phyloP scores from a whole-genome alignment of 1,140 invertebrate genomes.

The Cydia pomonella region DNA sequence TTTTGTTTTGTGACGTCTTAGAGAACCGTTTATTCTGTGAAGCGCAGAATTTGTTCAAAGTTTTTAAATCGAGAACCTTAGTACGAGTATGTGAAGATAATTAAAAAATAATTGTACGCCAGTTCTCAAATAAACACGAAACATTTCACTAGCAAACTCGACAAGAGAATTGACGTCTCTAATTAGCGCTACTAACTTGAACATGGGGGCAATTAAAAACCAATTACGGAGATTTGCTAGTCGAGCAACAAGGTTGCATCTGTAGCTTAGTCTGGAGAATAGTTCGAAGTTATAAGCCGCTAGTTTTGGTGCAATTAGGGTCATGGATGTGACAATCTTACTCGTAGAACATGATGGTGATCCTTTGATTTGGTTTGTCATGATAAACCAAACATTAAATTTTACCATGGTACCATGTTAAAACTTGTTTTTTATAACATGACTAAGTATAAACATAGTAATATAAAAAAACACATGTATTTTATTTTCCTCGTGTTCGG shows the following conservation, averaged over 20 bases:
- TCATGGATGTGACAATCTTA: conserved; percentile 1
- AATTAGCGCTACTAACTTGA: conserved; percentile 14
- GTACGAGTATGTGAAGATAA: no score
- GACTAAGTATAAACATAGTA: no score
- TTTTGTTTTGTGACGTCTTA: background rate
- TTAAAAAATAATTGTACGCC: background rate
- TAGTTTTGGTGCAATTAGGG: background rate
- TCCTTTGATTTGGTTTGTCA: background rate
- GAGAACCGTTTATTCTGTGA: no score
- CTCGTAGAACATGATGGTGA: background rate
- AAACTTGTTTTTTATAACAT: no score
- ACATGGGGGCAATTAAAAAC: conserved; percentile 16
- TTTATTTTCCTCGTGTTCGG: no score
- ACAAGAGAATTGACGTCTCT: conserved; percentile 21
- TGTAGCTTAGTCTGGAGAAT: conserved; percentile 10
- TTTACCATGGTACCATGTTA: no score
- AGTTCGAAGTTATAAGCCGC: background rate
- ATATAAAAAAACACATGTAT: no score
- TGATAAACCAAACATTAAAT: no score
- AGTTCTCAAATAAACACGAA: background rate
- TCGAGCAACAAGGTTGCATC: conserved; percentile 18
- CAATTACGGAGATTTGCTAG: conserved; percentile 11
- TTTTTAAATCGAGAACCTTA: no score
- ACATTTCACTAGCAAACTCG: conserved; percentile 19
- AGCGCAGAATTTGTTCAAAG: no score